Base-by-base conservation (phyloP, 1,140 invertebrate genomes). In the Bombus sylvicola region DNA sequence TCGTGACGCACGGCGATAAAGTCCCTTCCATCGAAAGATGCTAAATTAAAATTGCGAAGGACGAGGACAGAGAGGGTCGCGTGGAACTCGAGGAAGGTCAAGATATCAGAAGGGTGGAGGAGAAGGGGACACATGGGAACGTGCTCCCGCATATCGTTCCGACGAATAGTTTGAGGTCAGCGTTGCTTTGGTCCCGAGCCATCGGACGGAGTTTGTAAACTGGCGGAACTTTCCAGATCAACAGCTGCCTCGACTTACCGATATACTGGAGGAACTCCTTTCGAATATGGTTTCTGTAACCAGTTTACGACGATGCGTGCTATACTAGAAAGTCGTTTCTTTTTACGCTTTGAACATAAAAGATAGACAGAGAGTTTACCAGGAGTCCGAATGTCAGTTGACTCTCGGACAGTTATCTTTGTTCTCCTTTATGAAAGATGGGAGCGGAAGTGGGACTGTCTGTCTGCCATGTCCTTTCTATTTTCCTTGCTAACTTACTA, bases 121-220 rank as follows among this genome's bases (percentile, higher is more conserved):
- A 34, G n/a, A 22, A 41, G 57, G 31, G 34, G 47, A 37, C 37
- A 41, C 31, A 47, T n/a, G 76, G 57, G 31, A 9, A 85, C 84
- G 84, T 85, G 84, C 66, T 74, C 71, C 84, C 92, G 94, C 93
- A 94, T 89, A 89, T 89, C 88, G 87, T 84, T 81, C 47, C 88
- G 57, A 31, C 73, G 87, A 87, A 89, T 83, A 68, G 88, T 41
- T 87, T 66, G 76, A 81, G 88, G 83, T 89, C 76, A 77, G 39
- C 77, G 64, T 87, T 71, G 76, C 76, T 89, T 81, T 89, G 72
- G 84, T 86, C 43, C 77, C 68, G 79, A 80, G 82, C 84, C 84
- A 78, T 85, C 57, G 53, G 39, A 25, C 75, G 25, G 77, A 89
- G 76, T 87, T 89, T 89, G 82, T 64, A 81, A 89, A 86, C 81